Conservation (phyloP, 1,140 invertebrate genomes). For the Mesaphorura yosii region DNA sequence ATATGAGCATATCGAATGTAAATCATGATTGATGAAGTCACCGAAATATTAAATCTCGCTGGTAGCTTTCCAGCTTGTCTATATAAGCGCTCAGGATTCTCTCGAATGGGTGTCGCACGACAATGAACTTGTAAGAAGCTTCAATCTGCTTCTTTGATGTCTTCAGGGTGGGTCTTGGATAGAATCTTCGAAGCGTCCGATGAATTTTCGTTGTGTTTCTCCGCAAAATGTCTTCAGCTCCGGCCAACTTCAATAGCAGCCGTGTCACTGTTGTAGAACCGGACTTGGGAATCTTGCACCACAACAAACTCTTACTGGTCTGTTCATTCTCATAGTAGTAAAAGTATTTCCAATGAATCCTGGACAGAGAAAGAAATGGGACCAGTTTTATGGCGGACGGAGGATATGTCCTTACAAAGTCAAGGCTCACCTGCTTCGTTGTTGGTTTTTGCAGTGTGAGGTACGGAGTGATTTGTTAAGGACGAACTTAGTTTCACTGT, state of each 20-base stretch:
- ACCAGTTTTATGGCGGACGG: too few relatives aligned
- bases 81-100: constrained; percentile 76
- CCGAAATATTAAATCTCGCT: constrained; percentile 25
- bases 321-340: constrained; percentile 23
- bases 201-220: constrained; percentile 20
- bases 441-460: too few relatives aligned
- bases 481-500: too few relatives aligned
- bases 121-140: constrained; percentile 50
- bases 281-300: constrained; percentile 30
- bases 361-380: too few relatives aligned
- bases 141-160: constrained; percentile 10
- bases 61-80: constrained; percentile 66
- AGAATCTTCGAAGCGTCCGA: constrained; percentile 21
- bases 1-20: not conserved
- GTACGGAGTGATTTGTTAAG: too few relatives aligned
- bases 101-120: constrained; percentile 80
- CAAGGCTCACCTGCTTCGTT: too few relatives aligned
- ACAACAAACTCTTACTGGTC: constrained; percentile 16
- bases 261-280: constrained; percentile 28
- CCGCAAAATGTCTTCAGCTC: constrained; percentile 11
- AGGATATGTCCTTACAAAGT: too few relatives aligned
- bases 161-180: constrained; percentile 10
- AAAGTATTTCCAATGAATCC: constrained; percentile 26
- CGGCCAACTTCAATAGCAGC: constrained; percentile 25
- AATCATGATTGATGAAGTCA: constrained; percentile 1